A percentile compares a stretch with the other conserved stretches of the same genome.
Evolutionary conservation across 2,888 invertebrate genomes (phyloP).

Genomic region (Dorcus hopei): DNA sequence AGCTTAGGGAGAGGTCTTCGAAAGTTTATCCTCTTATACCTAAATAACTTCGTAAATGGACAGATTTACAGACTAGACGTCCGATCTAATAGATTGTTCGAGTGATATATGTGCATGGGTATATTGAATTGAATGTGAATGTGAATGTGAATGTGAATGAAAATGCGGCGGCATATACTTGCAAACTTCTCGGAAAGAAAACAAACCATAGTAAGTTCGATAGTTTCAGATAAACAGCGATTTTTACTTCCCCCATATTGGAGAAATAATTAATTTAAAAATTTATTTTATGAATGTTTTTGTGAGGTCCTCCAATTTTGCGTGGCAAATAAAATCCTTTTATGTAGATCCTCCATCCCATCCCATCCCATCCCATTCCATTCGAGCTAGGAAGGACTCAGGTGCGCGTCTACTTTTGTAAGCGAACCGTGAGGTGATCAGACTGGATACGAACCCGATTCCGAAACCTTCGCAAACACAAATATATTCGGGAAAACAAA

Average conservation of each 20-base stretch:
- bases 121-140: too few relatives aligned
- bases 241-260: too few relatives aligned
- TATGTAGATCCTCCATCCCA: slow-evolving; percentile 17
- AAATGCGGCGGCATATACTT: too few relatives aligned
- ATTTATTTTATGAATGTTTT: background rate
- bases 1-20: background rate
- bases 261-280: background rate
- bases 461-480: background rate
- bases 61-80: background rate
- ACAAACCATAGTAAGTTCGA: background rate
- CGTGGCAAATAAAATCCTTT: slow-evolving; percentile 13
- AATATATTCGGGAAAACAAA: slow-evolving; percentile 1
- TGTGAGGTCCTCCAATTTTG: background rate
- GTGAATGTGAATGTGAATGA: too few relatives aligned
- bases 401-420: slow-evolving; percentile 24
- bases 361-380: background rate
- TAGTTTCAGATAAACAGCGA: background rate
- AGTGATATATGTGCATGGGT: too few relatives aligned
- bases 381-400: slow-evolving; percentile 15
- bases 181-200: too few relatives aligned
- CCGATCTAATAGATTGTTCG: too few relatives aligned
- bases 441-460: background rate
- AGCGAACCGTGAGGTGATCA: slow-evolving; percentile 26
- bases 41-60: background rate
- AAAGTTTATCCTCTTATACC: background rate